phyloP scores from a whole-genome alignment of 2,888 invertebrate genomes.

The Conchocele bisecta region DNA sequence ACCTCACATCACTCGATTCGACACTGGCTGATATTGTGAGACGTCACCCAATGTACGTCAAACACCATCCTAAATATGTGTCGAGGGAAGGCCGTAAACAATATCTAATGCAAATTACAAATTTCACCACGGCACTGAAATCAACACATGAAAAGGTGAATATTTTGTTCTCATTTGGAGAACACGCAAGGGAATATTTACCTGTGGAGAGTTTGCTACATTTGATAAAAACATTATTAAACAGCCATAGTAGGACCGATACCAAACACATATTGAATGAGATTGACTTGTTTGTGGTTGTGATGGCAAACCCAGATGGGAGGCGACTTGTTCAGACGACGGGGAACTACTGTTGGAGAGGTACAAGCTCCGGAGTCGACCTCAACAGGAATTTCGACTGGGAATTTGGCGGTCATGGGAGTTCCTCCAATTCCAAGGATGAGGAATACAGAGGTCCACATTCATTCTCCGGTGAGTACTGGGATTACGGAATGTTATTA shows the following conservation, averaged over 20 bases:
- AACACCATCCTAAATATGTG: constrained; percentile 58
- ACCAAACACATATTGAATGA: no score
- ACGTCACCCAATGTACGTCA: constrained; percentile 65
- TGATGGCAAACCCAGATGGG: constrained; percentile 80
- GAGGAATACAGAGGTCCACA: constrained; percentile 78
- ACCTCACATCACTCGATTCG: constrained; percentile 56
- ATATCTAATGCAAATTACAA: constrained; percentile 71
- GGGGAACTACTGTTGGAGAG: constrained; percentile 80
- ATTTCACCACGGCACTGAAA: constrained; percentile 65
- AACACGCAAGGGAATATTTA: constrained; percentile 81
- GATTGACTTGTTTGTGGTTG: constrained; percentile 77
- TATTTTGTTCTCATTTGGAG: constrained; percentile 78
- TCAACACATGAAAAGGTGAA: constrained; percentile 60
- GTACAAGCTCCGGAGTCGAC: constrained; percentile 80
- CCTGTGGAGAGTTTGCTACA: constrained; percentile 78
- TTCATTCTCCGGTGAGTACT: constrained; percentile 78
- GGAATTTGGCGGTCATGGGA: constrained; percentile 80
- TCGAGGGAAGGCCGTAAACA: constrained; percentile 70
- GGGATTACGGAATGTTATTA: no score
- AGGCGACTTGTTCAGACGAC: constrained; percentile 71
- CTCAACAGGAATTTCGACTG: constrained; percentile 81
- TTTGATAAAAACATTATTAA: constrained; percentile 68
- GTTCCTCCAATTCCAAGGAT: constrained; percentile 72
- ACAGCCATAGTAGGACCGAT: no score
- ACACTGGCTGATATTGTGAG: constrained; percentile 61